phyloP scores from a whole-genome alignment of 2,888 invertebrate genomes.

The Chamaedrilus cognettii region DNA sequence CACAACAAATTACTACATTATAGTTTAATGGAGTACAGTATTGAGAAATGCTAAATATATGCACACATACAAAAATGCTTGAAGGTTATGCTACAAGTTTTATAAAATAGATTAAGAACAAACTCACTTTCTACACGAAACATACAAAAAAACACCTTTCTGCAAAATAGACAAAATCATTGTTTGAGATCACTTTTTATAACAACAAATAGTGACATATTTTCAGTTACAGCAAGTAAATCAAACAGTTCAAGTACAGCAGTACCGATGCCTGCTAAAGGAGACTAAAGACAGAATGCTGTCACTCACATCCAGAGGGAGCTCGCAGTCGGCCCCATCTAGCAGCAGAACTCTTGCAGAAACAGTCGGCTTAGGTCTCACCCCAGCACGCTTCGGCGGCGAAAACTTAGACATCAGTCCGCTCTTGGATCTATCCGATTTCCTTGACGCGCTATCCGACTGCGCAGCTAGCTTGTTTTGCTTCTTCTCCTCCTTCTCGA shows the following conservation, averaged over 20 bases:
- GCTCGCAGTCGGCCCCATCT: constrained; percentile 81
- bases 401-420: neutral
- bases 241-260: too few relatives aligned
- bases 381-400: constrained; percentile 5
- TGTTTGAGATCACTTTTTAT: neutral
- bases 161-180: neutral
- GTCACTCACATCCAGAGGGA: constrained; percentile 74
- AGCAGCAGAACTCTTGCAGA: constrained; percentile 76
- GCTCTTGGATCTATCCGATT: constrained; percentile 3
- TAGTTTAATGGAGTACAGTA: too few relatives aligned
- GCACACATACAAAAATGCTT: too few relatives aligned
- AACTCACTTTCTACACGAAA: too few relatives aligned
- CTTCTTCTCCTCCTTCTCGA: constrained; percentile 10
- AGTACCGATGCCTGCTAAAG: too few relatives aligned
- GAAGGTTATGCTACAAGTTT: too few relatives aligned
- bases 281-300: neutral
- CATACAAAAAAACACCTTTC: too few relatives aligned
- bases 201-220: neutral
- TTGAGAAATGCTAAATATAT: too few relatives aligned
- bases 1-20: too few relatives aligned
- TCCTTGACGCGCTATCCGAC: neutral
- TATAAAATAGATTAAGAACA: too few relatives aligned
- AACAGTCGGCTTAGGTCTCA: constrained; percentile 8
- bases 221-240: neutral
- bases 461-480: constrained; percentile 12